Conservation (phyloP, 2,888 invertebrate species). For the Dynastes grantii region DNA sequence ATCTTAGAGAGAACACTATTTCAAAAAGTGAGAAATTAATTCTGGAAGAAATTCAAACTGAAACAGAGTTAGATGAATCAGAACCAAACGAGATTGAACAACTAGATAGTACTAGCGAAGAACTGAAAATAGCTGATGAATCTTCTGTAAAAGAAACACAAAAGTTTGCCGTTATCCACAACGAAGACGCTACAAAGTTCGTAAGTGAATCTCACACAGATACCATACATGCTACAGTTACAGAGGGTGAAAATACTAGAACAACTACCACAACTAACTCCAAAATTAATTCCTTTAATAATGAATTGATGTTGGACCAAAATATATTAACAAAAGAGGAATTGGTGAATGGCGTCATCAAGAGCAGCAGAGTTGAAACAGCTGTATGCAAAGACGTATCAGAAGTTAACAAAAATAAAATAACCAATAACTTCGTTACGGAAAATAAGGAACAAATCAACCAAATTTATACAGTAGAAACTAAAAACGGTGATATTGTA, state of each 20-base stretch:
- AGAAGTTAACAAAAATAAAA: conserved; percentile 5
- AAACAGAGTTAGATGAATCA: neutral
- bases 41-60: neutral
- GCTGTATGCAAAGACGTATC: conserved; percentile 10
- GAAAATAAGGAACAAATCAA: conserved; percentile 35
- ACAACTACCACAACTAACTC: conserved; percentile 6
- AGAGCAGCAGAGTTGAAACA: conserved; percentile 20
- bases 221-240: conserved; percentile 10
- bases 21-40: neutral
- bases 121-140: conserved; percentile 35
- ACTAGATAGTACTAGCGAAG: neutral
- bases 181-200: conserved; percentile 33
- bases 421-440: conserved; percentile 11
- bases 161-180: conserved; percentile 28
- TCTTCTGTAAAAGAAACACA: conserved; percentile 30
- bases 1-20: neutral
- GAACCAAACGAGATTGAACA: neutral
- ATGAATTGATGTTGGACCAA: conserved; percentile 16
- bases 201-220: conserved; percentile 22
- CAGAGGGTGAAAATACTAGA: conserved; percentile 26
- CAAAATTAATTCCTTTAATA: conserved; percentile 20
- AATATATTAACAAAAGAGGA: conserved; percentile 22
- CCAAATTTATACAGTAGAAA: conserved; percentile 31
- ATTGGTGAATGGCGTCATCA: conserved; percentile 25
- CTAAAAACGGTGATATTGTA: conserved; percentile 24